Base-by-base conservation (phyloP, 2,113 vertebrate genomes). In the Halcyon malimbica region DNA sequence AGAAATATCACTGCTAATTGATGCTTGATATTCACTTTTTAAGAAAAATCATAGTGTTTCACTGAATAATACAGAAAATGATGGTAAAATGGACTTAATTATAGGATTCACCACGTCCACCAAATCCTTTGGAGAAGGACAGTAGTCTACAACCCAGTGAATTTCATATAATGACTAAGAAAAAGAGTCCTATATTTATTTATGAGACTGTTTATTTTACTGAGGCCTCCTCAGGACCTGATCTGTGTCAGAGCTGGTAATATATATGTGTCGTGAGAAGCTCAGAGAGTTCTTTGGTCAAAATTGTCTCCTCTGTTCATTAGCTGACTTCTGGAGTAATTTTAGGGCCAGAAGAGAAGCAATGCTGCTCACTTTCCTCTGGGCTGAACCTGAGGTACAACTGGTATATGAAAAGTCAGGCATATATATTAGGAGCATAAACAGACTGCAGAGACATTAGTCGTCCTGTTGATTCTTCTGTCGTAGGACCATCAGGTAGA, bases 161-260 rank as follows among this genome's bases (percentile, higher is more conserved):
- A 71, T 79, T 85, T 64, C 53, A 73, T 29, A 26, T 26, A 64
- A 46, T 11, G 20, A 3, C 14, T 29, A 17, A 71, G 46, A 64
- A 64, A 54, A 25, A 41, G 9, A 33, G 4, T 19, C 10, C 1
- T 41, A 1, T 31, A 11, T 48, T 50, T 44, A 62, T 56, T 56
- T 20, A 12, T 12, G 3, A 10, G 3, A 29, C 14, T 79, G 12
- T n/a, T 25, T 37, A 11, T 70, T 42, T 63, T 73, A 33, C 35
- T 39, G 11, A 56, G 14, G 4, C 0, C 1, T 92, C 16, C 20
- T 75, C 8, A 26, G 33, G 9, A 62, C 5, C 15, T 14, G 5
- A 1, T n/a, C 17, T 68, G 35, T 31, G 18, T 73, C 64, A 57
- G 46, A 62, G 14, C 20, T 71, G 13, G 4, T 64, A 64, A 48